Conservation (phyloP, 2,113 vertebrate species). For the Saiga tatarica region DNA sequence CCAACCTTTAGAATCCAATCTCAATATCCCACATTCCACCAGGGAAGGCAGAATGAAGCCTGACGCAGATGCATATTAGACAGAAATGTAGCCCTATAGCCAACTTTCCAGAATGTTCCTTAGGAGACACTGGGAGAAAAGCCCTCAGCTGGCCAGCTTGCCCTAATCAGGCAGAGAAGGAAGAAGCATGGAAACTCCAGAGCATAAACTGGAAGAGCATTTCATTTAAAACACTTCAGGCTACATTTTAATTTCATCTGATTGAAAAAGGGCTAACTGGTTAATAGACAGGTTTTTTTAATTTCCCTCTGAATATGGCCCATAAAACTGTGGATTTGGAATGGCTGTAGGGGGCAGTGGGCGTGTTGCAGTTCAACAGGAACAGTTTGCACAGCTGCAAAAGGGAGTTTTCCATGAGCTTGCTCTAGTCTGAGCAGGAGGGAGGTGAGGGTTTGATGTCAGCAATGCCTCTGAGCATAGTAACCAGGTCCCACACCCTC, state of each 20-base stretch:
- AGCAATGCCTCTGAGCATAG: neutral
- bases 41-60: neutral
- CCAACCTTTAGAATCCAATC: neutral
- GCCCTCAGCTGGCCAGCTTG: neutral
- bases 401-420: constrained; percentile 57
- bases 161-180: neutral
- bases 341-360: neutral
- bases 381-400: constrained; percentile 69
- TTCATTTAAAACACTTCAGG: neutral
- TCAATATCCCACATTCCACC: neutral
- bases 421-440: neutral
- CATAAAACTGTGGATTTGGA: neutral
- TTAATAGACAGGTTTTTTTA: neutral
- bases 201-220: neutral
- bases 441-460: constrained; percentile 20
- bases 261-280: neutral
- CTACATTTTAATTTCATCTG: neutral
- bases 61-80: neutral
- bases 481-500: neutral
- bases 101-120: constrained; percentile 21
- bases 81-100: neutral
- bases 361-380: neutral
- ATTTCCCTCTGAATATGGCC: neutral
- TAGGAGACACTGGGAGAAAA: neutral
- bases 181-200: neutral